These are phyloP conservation scores for Chloropsis cyanopogon DNA, from an alignment of 2,113 vertebrate species.

Conservation along the genomic window DNA sequence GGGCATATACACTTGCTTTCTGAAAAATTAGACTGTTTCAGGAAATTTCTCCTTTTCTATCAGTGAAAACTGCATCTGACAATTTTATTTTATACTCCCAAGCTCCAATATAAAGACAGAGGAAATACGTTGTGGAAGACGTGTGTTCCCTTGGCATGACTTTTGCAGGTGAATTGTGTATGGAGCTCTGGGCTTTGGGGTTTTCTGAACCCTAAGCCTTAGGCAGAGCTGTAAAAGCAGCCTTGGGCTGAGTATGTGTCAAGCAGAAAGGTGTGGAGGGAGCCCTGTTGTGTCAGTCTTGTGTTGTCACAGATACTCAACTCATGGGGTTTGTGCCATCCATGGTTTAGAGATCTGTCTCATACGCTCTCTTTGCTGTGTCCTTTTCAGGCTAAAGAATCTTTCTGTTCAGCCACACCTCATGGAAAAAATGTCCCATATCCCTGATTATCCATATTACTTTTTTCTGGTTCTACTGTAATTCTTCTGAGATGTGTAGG, in stretches of 20 bases:
- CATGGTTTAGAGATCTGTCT: background rate
- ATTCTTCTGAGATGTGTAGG: background rate
- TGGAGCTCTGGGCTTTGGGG: background rate
- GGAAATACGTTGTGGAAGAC: background rate
- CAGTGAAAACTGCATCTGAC: background rate
- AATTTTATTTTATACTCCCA: background rate
- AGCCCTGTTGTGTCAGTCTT: too few species aligned
- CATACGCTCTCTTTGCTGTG: background rate
- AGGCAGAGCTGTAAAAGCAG: background rate
- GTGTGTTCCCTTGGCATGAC: too few species aligned
- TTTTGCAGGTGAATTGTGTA: background rate
- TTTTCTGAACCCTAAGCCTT: background rate
- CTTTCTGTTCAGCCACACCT: background rate
- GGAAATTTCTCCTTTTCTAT: background rate
- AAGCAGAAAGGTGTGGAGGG: background rate
- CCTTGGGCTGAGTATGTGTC: background rate
- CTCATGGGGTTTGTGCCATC: background rate
- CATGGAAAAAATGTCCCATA: background rate
- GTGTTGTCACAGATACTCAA: background rate
- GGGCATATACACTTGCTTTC: background rate
- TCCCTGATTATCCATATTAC: background rate
- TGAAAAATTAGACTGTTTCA: background rate
- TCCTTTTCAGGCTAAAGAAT: background rate
- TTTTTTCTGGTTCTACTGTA: background rate
- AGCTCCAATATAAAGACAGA: background rate